These are phyloP conservation scores for Zaprionus obscuricornis DNA, from an alignment of 2,888 invertebrate genomes.

Conservation along the genomic window DNA sequence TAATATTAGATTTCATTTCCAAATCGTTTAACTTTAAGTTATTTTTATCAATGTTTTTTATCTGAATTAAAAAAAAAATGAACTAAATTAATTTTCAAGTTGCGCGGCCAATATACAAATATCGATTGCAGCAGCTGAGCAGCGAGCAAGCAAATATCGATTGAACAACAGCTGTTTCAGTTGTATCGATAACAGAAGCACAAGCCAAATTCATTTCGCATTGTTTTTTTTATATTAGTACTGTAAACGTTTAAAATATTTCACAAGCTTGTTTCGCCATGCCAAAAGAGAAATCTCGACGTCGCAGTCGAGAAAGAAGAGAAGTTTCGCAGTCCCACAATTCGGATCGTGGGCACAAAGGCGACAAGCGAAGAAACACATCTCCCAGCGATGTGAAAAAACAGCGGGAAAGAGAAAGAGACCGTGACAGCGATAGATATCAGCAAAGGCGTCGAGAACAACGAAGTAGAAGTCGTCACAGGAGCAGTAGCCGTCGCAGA, in stretches of 20 bases:
- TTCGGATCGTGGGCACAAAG: constrained; percentile 13
- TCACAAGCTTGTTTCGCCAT: constrained; percentile 12
- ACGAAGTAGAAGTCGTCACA: constrained; percentile 20
- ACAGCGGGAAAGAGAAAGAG: constrained; percentile 18
- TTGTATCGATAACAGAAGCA: neutral
- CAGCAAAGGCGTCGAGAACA: constrained; percentile 15
- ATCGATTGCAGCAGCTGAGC: too few relatives aligned
- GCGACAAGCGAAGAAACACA: constrained; percentile 13
- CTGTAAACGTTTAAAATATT: constrained; percentile 29
- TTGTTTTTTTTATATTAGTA: constrained; percentile 12
- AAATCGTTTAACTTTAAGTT: too few relatives aligned
- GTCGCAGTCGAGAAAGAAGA: constrained; percentile 34
- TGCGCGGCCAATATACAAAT: too few relatives aligned
- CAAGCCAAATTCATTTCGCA: neutral
- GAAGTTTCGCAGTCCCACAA: constrained; percentile 17
- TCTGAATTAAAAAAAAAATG: too few relatives aligned
- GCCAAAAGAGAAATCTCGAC: constrained; percentile 59
- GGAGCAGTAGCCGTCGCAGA: constrained; percentile 10
- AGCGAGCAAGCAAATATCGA: constrained; percentile 38
- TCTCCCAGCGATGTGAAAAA: neutral
- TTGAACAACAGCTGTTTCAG: constrained; percentile 32
- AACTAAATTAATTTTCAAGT: too few relatives aligned
- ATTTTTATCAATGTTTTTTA: too few relatives aligned
- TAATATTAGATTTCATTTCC: too few relatives aligned
- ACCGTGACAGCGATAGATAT: constrained; percentile 9